Evolutionary conservation across 2,888 invertebrate species (phyloP), one percentile per base, ranked within the genome.

Genomic region (Cremastobaeus sp.): DNA sequence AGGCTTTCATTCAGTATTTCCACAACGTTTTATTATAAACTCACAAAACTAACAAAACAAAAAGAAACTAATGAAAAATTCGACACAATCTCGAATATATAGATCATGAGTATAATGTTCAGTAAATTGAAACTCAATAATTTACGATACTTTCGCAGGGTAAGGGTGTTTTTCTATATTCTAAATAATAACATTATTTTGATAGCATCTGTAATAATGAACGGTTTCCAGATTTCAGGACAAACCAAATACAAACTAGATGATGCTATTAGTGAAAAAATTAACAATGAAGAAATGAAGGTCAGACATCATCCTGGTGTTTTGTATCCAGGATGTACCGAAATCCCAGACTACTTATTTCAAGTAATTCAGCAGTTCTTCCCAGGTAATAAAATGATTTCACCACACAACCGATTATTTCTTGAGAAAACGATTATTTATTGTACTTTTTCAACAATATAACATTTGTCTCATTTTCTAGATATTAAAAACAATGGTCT

Each of bases 301-400:
- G 92, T 93, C 0, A 90, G 91, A 52, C 90, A 91, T 65, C 95
- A 96, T 88, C 94, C 94, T 0, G 96, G 96, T 18, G 89, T 91
- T 43, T 87, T 91, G 0, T 89, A 89, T 74, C 86, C 89, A 0
- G 90, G 88, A 78, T 82, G 89, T 1, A 88, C 91, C 0, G 74
- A 85, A 1, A 81, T 95, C 9, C 95, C 95, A 0, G 86, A 89
- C 0, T 89, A 91, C 65, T 89, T 95, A 65, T 83, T 89, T 17
- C 88, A 90, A 15, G 90, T 92, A 1, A 90, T 93, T 6, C 11
- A 9, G 82, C 88, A 78, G 87, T 88, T 37, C 88, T 91, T 76
- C 82, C 90, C 11, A 84, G 90, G 91, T 91, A 85, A 35, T 35
- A 12, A 14, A 12, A 25, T 25, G 4, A 8, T 25, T 25, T 25